A percentile compares a stretch with the other conserved stretches of the same genome.
phyloP scores from a whole-genome alignment of 1,140 invertebrate species.

The Hyphantria cunea region DNA sequence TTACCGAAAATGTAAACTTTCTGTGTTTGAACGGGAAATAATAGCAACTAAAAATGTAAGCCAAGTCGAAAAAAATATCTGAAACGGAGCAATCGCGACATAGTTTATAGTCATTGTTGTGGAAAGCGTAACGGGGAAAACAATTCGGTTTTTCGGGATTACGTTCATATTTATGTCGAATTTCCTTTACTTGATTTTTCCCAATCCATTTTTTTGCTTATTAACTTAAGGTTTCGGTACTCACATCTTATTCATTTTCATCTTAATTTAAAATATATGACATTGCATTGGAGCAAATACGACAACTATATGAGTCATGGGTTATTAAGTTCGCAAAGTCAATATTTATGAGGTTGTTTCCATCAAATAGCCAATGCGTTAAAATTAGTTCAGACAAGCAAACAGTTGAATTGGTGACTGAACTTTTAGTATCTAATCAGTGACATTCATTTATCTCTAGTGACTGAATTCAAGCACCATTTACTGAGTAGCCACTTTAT shows the following conservation, averaged over 20 bases:
- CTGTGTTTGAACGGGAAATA: constrained; percentile 13
- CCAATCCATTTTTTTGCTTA: constrained; percentile 17
- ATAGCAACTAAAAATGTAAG: constrained; percentile 18
- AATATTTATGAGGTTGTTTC: constrained; percentile 5
- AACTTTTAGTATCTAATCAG: constrained; percentile 56
- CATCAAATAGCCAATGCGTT: constrained; percentile 6
- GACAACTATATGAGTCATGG: no score
- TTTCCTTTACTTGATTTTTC: constrained; percentile 26
- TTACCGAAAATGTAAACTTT: no score
- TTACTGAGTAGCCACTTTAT: constrained; percentile 54
- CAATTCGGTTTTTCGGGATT: constrained; percentile 25
- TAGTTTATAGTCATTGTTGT: constrained; percentile 32
- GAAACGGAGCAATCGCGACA: constrained; percentile 23
- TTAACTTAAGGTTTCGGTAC: constrained; percentile 13
- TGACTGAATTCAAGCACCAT: constrained; percentile 48
- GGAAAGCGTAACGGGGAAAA: constrained; percentile 30
- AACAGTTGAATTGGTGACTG: constrained; percentile 37
- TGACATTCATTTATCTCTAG: constrained; percentile 59
- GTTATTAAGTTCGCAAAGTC: no score
- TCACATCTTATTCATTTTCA: neutral
- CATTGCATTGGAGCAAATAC: no score
- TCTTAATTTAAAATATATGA: no score
- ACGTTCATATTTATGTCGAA: constrained; percentile 22
- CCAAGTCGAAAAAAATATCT: constrained; percentile 16
- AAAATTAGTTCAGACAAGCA: constrained; percentile 16